Evolutionary conservation across 2,797 vertebrate species (phyloP), one percentile per base, ranked within the genome.

Genomic region (Choloepus didactylus): DNA sequence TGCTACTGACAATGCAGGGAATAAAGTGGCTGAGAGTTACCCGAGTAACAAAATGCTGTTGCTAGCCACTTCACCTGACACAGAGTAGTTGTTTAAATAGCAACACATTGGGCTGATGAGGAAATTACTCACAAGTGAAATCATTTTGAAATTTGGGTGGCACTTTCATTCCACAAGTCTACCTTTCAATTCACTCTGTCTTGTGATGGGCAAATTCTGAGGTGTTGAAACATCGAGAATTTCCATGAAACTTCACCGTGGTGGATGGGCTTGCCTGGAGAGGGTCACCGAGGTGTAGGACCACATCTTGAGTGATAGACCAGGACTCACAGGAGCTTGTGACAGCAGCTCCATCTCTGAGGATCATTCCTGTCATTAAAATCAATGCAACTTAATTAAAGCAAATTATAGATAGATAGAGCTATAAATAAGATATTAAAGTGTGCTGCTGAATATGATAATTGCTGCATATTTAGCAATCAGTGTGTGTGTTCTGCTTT

Each of bases 361-460:
- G 97, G 97, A 97, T 97, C 97, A 90, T 97, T 98, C 98, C 98
- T 98, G 97, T 97, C 97, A 97, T 98, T 98, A 98, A 99, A 99
- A 99, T 99, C 98, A 98, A 98, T 98, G 98, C 98, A 98, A 98
- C 98, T 98, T 99, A 98, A 99, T 99, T 99, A 99, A 98, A 99
- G 98, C 98, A 98, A 99, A 99, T 99, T 98, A 99, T 98, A 98
- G 99, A 99, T 98, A 98, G 98, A 98, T 99, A 98, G 98, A 98
- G 98, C 98, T 98, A 98, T 99, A 98, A 99, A 99, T 99, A 98
- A 98, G 98, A 98, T 99, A 98, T 98, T 98, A 99, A 99, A 99
- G 98, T 98, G 97, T 70, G 98, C 98, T 98, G 98, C 98, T 99
- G 98, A 98, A 99, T 98, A 98, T 98, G 98, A 98, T 98, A 99